Evolutionary conservation across 2,797 vertebrate species (phyloP), one percentile per base, ranked within the genome.

Genomic region (Danio choprae): DNA sequence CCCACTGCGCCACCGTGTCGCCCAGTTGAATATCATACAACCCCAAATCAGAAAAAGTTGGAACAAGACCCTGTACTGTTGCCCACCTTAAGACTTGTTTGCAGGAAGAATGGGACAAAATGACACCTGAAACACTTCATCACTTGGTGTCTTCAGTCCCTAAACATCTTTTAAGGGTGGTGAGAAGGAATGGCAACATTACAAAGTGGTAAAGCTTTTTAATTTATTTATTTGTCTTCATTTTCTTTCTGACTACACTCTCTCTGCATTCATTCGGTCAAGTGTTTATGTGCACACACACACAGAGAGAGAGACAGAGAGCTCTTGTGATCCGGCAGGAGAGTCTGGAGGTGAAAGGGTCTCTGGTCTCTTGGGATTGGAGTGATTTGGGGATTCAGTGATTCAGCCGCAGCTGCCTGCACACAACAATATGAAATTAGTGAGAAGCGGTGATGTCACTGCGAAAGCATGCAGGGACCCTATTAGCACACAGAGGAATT

Each of bases 371-470:
- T 65, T 8, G 79, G 77, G 88, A 86, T 79, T 80, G 80, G 80
- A 89, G 92, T 84, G 88, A 92, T 91, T 92, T 90, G 90, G 91
- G 91, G 89, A 88, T 91, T 92, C 86, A 59, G 87, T 94, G 93
- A 95, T 95, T 95, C 94, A 95, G 92, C 92, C 93, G 87, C 94
- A 95, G 94, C 95, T 95, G 93, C 92, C 90, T 90, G 90, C 74
- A 69, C 83, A 92, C 91, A 91, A 92, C 89, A 94, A 90, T 90
- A 90, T 88, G 91, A 94, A 92, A 93, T 94, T 92, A 94, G 94
- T 92, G 91, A 94, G 94, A 95, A 90, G 90, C 91, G 90, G 90
- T 96, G 95, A 96, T 95, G 95, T 97, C 95, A 97, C 90, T 92
- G 90, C 89, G 85, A 88, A 96, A 93, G 89, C 94, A 96, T 95